Evolutionary conservation across 2,797 vertebrate species (phyloP), one percentile per base, ranked within the genome.

Genomic region (Valencia hispanica): DNA sequence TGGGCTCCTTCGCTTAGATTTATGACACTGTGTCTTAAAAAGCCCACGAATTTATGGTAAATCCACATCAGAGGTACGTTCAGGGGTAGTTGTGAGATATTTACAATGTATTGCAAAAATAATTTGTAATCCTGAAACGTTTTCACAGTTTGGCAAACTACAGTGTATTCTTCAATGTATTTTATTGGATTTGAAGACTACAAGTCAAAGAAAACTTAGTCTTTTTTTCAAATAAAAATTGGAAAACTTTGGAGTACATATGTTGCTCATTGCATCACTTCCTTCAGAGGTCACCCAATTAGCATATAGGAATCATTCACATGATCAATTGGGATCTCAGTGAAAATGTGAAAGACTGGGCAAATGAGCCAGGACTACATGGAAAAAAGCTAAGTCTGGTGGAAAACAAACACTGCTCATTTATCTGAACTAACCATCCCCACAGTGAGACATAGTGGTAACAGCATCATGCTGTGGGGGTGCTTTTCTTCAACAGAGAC

Each of bases 1-100:
- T 79, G 36, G 32, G 66, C 10, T 76, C 41, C 69, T 79, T 39
- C 47, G 30, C n/a, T 76, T 66, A 41, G 55, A 48, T 79, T 72
- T 73, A 39, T 79, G 57, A 48, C 65, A 27, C 61, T 39, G 34
- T 65, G 61, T 39, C 61, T 25, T 2, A 17, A 43, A 68, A 68
- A 68, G 65, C 14, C 41, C 41, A 43, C 14, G 15, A 27, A 39
- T 68, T 68, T 27, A 68, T 41, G 43, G 63, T 66, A 66, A 43
- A 45, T 18, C 39, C 39, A 2, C 6, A 27, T 6, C 41, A 43
- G 65, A 68, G 25, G 41, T 17, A 27, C n/a, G 10, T 43, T 45
- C 39, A 27, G 41, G 18, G 17, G n/a, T 4, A 27, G 25, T 43
- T 43, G 12, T 17, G 65, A 27, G 65, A 68, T 43, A 45, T 27